These are phyloP conservation scores for Harlomillsia oculata DNA, from an alignment of 1,140 invertebrate genomes.

Conservation along the genomic window DNA sequence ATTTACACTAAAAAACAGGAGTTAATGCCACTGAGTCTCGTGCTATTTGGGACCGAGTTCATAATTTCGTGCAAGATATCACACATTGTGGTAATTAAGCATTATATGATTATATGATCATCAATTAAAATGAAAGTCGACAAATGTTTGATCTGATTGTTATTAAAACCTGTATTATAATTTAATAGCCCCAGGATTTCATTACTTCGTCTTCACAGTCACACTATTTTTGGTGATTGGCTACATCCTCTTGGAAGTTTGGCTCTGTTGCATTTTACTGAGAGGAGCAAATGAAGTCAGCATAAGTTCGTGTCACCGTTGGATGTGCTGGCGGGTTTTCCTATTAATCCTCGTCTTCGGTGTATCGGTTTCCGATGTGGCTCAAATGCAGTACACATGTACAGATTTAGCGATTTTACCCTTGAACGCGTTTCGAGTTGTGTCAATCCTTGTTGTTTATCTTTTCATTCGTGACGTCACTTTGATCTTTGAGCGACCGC, in stretches of 20 bases:
- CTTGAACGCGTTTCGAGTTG: constrained; percentile 1
- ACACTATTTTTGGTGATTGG: background rate
- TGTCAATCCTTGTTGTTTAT: constrained; percentile 7
- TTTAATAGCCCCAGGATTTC: no score
- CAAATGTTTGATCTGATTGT: no score
- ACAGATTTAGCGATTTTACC: constrained; percentile 10
- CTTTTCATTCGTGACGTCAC: no score
- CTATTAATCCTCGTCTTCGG: background rate
- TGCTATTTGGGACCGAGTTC: no score
- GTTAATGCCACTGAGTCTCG: no score
- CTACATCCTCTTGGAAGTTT: constrained; percentile 6
- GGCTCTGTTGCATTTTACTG: constrained; percentile 6
- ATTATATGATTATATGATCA: no score
- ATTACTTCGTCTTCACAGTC: background rate
- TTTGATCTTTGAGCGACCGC: no score
- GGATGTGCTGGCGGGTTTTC: background rate
- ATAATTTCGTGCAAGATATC: no score
- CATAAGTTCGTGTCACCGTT: background rate
- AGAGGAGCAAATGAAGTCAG: background rate
- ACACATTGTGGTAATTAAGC: no score
- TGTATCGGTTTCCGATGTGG: constrained; percentile 1
- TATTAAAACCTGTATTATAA: no score
- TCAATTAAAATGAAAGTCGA: no score
- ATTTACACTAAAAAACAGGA: no score
- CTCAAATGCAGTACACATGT: constrained; percentile 10